Percentiles rank a stretch among this genome's conserved stretches.
Evolutionary conservation across 2,888 invertebrate species (phyloP).

Genomic region (Scrobipalpa costella): DNA sequence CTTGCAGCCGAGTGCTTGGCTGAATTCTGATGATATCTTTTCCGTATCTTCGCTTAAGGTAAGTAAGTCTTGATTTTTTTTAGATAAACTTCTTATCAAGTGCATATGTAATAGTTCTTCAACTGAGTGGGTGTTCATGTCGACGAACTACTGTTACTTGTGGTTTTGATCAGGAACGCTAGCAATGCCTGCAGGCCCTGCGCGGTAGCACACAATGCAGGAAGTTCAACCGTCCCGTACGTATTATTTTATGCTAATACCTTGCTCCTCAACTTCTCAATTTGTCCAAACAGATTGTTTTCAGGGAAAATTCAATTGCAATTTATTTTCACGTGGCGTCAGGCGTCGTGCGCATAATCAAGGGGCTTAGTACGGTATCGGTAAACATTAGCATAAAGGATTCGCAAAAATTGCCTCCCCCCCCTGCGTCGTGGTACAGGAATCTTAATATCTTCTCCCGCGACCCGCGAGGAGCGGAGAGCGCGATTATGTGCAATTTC

Average conservation of each 20-base stretch:
- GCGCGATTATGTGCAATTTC: constrained; percentile 56
- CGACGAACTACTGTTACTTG: too few species aligned
- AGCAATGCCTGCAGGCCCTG: too few species aligned
- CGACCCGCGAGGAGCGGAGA: constrained; percentile 21
- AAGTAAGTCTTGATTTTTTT: too few species aligned
- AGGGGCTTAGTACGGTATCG: constrained; percentile 59
- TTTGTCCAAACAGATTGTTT: constrained; percentile 70
- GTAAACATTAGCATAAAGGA: constrained; percentile 69
- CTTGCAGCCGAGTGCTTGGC: constrained; percentile 21
- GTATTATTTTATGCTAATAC: constrained; percentile 64
- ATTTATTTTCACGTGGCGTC: constrained; percentile 46
- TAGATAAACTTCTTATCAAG: too few species aligned
- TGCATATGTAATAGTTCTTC: too few species aligned
- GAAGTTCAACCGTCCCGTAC: constrained; percentile 13
- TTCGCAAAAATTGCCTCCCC: constrained; percentile 63
- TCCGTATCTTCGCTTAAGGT: too few species aligned
- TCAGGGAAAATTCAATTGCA: constrained; percentile 62
- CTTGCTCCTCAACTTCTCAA: constrained; percentile 54
- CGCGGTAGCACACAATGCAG: too few species aligned
- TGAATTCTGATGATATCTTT: background rate
- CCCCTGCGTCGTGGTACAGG: constrained; percentile 41
- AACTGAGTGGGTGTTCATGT: too few species aligned
- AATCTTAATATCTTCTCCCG: constrained; percentile 55
- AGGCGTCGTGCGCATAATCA: constrained; percentile 49
- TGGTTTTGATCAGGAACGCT: too few species aligned